Evolutionary conservation across 2,797 vertebrate species (phyloP).

Genomic region (Pelodytes ibericus): DNA sequence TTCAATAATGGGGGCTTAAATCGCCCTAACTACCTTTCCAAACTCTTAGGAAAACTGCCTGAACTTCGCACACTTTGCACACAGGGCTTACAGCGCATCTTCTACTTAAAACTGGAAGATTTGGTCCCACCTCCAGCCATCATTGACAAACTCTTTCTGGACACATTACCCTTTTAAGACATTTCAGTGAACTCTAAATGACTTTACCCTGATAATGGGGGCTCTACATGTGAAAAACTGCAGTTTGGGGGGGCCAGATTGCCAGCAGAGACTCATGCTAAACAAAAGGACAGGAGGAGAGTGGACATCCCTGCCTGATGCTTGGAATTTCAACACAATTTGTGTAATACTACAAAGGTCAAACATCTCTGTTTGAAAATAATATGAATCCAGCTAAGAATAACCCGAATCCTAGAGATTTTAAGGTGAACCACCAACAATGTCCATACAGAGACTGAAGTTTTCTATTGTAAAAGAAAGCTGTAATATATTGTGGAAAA

Average conservation of each 20-base stretch:
- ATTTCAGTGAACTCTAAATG: constrained; percentile 72
- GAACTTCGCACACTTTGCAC: constrained; percentile 98
- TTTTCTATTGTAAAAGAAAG: constrained; percentile 82
- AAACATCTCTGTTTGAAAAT: constrained; percentile 58
- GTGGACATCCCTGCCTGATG: constrained; percentile 68
- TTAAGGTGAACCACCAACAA: constrained; percentile 72
- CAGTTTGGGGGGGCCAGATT: constrained; percentile 60
- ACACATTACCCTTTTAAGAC: constrained; percentile 97
- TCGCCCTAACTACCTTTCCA: constrained; percentile 97
- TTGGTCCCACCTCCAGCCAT: constrained; percentile 98
- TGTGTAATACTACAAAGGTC: constrained; percentile 34
- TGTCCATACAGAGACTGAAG: constrained; percentile 75
- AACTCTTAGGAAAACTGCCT: constrained; percentile 98
- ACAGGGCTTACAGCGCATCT: constrained; percentile 98
- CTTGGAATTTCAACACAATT: constrained; percentile 66
- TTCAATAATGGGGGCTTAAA: constrained; percentile 95
- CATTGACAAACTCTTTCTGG: constrained; percentile 99
- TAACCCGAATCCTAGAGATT: constrained; percentile 61
- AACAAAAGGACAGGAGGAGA: constrained; percentile 66
- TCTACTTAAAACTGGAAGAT: constrained; percentile 98
- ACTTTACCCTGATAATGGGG: constrained; percentile 68
- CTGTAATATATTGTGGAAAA: constrained; percentile 80
- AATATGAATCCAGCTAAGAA: constrained; percentile 70
- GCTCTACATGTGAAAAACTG: constrained; percentile 58
- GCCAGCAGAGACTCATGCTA: constrained; percentile 60